Base-by-base conservation (phyloP, 2,888 invertebrate species). In the Watsonalla binaria region DNA sequence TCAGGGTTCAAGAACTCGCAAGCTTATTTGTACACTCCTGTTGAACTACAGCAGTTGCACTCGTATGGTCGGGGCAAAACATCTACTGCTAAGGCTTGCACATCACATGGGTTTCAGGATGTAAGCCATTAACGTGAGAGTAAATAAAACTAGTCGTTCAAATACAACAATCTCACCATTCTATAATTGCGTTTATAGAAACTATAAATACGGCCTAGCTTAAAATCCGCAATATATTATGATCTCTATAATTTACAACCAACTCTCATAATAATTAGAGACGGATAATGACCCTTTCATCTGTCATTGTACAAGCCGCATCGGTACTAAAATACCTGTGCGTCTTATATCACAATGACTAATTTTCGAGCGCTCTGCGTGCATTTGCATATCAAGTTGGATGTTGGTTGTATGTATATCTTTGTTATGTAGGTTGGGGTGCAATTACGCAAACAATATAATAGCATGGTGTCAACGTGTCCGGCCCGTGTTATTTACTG, bases 361-460 rank as follows among this genome's bases (percentile, higher is more conserved):
- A 80, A 82, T 75, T 79, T 74, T 70, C 66, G 65, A 66, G 69
- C 68, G 72, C 75, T 77, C 70, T 70, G 76, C 74, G 78, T 75
- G 69, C 78, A 84, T 86, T 85, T 81, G 80, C 80, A 82, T 84
- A 77, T 80, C 78, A 78, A 77, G 71, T 53, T 61, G 63, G 61
- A 70, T 62, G 72, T 62, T 78, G 80, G 78, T 76, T 78, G 78
- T 76, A 73, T 65, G 80, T 79, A 76, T 78, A 77, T 76, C 72
- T 65, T 2, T 24, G 24, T 24, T 2, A 2, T 24, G 24, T 67
- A 59, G 68, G 68, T 71, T 65, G 74, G 70, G 63, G 72, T 81
- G 74, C 78, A 86, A 88, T 87, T 88, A 88, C 81, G 80, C 80
- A 82, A 86, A 86, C 82, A 80, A 82, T 82, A 82, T 87, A 88